Base-by-base conservation (phyloP, 2,797 vertebrate species). In the Poeciliopsis turneri region DNA sequence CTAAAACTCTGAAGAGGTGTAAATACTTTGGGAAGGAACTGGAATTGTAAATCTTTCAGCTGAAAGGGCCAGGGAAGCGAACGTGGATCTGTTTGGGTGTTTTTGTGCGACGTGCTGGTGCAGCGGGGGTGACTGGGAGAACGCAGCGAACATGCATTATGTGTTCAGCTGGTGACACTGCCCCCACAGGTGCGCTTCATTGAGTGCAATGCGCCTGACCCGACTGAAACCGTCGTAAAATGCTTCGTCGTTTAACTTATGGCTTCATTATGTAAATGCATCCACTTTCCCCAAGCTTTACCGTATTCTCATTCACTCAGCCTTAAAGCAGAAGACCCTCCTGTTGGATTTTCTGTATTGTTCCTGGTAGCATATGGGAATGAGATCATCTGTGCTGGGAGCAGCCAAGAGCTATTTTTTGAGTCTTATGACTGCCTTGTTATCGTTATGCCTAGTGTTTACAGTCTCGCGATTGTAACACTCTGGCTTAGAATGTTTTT, bases 221-320 rank as follows among this genome's bases (percentile, higher is more conserved):
- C 46, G 5, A 7, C 9, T 41, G 41, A 76, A 81, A 78, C 49
- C 46, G 23, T 4, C 33, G 46, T 55, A 64, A 71, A 82, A 79
- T 6, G 74, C 51, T 73, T 73, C 68, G 33, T 46, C 73, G 23
- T 73, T 84, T 81, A 76, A 78, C 76, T 76, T 84, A 76, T 76
- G 74, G 79, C 79, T 78, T 84, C 76, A 84, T 78, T 76, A 74
- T 84, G 61, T n/a, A 81, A 84, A 84, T 84, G 74, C 4, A 15
- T 76, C 49, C 74, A 70, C 69, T 81, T 75, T 68, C 45, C 33
- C 53, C 5, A 61, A 18, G 51, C 69, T 81, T 59, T 78, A 57
- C 33, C 2, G 30, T 47, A 16, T 43, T 9, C 64, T 36, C 20
- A 16, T 5, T 46, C 69, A 23, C 53, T 39, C 70, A 47, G 46